Conservation (phyloP, 2,797 vertebrate species). For the Paratrypauchen microcephalus region DNA sequence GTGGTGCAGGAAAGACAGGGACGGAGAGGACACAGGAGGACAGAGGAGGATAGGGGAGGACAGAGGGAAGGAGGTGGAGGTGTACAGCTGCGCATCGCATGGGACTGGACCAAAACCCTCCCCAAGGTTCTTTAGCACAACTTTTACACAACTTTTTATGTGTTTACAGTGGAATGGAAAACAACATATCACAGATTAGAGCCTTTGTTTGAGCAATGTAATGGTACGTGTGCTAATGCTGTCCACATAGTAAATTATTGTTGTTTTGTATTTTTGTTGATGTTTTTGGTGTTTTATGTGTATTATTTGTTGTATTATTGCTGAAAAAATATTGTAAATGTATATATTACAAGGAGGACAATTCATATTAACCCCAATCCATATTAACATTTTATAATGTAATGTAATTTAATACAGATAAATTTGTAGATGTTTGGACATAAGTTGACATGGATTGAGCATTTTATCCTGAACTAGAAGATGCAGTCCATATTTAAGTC, state of each 20-base stretch:
- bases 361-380: not conserved
- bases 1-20: conserved; percentile 48
- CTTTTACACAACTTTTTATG: conserved; percentile 3
- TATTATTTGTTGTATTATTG: not conserved
- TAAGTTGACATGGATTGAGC: too few species aligned
- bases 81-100: conserved; percentile 6
- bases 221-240: not conserved
- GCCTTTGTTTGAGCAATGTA: not conserved
- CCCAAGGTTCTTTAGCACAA: conserved; percentile 5
- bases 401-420: too few species aligned
- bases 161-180: not conserved
- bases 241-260: not conserved
- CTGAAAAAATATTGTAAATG: not conserved
- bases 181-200: not conserved
- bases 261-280: not conserved
- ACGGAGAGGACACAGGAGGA: conserved; percentile 42
- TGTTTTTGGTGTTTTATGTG: too few species aligned
- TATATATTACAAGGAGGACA: not conserved
- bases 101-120: conserved; percentile 3
- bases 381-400: too few species aligned
- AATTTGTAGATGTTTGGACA: too few species aligned
- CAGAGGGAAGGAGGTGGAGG: conserved; percentile 17
- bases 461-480: not conserved
- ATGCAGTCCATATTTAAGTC: not conserved
- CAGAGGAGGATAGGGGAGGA: conserved; percentile 38